phyloP scores from a whole-genome alignment of 2,113 vertebrate species.

The Phylloscopus trochiloides region DNA sequence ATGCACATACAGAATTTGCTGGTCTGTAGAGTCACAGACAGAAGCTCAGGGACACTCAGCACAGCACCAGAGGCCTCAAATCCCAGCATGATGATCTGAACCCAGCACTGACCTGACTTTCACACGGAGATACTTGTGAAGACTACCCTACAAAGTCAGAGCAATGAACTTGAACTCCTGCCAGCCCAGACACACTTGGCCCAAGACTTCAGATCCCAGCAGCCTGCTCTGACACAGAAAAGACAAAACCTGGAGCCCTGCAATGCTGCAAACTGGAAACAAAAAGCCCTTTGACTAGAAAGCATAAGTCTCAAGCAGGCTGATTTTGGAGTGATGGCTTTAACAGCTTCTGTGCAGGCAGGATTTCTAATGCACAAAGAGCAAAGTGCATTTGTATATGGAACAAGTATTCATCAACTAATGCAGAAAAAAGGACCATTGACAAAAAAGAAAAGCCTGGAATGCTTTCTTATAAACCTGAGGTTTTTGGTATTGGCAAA shows the following conservation, averaged over 20 bases:
- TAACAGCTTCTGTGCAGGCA: not conserved
- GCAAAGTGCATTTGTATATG: not conserved
- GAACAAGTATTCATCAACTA: not conserved
- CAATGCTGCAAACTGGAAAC: not conserved
- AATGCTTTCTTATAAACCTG: not conserved
- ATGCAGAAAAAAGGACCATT: not conserved
- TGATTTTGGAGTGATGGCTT: not conserved
- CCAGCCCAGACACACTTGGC: not conserved
- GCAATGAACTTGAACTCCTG: not conserved
- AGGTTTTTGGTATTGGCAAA: not conserved
- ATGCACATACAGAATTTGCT: not conserved
- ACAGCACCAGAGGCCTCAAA: not conserved
- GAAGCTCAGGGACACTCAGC: not conserved
- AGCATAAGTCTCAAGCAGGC: not conserved
- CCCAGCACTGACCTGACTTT: not conserved
- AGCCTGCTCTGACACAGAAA: not conserved
- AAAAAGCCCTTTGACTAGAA: not conserved
- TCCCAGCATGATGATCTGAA: accelerated
- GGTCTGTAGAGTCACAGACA: not conserved
- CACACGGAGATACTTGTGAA: not conserved
- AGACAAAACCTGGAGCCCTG: not conserved
- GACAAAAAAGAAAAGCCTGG: not conserved
- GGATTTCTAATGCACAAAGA: not conserved
- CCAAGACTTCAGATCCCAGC: not conserved
- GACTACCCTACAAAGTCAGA: not conserved